Conservation (phyloP, 2,888 invertebrate species). For the Trichopoda pennipes region DNA sequence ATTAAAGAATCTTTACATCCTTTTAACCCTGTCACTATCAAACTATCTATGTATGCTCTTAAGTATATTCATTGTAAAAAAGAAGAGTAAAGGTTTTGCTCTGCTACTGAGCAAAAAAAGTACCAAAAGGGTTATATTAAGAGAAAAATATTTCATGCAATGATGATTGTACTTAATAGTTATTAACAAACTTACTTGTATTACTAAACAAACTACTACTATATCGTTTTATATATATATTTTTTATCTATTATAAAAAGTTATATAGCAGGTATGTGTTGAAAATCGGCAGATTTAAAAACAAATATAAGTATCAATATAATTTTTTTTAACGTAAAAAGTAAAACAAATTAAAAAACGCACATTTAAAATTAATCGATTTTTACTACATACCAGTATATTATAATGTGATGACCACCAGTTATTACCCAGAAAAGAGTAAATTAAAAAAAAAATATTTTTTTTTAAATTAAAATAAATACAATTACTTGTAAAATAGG, state of each 20-base stretch:
- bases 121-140: conserved; percentile 15
- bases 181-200: conserved; percentile 66
- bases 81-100: no score
- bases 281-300: no score
- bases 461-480: conserved; percentile 28
- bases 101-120: not conserved
- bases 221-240: conserved; percentile 12
- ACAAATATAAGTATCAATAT: no score
- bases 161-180: conserved; percentile 46
- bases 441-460: not conserved
- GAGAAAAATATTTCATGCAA: conserved; percentile 67
- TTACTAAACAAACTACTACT: conserved; percentile 29
- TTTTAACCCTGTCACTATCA: conserved; percentile 25
- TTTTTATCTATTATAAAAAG: conserved; percentile 30
- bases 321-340: no score
- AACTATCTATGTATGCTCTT: no score
- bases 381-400: not conserved
- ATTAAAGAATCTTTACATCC: conserved; percentile 47
- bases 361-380: no score
- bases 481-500: conserved; percentile 38
- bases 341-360: no score
- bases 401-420: conserved; percentile 33
- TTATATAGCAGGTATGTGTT: no score
- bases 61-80: no score
- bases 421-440: conserved; percentile 36